phyloP scores from a whole-genome alignment of 2,797 vertebrate species.

The Catostomus latipinnis region DNA sequence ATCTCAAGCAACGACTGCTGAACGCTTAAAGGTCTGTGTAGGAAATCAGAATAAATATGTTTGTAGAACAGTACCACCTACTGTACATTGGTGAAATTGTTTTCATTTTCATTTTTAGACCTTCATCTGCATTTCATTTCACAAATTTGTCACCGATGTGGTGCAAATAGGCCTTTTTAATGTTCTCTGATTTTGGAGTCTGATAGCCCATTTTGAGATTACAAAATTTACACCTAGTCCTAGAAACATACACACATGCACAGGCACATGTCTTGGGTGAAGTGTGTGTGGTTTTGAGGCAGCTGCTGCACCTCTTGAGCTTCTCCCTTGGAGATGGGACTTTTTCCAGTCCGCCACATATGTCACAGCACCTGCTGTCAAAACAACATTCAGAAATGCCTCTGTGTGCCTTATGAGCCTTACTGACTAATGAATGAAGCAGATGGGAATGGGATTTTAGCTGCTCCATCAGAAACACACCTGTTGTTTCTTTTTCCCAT shows the following conservation, averaged over 20 bases:
- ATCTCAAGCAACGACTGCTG: no score
- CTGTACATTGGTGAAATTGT: no score
- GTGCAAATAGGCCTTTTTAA: no score
- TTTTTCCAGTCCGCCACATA: slow-evolving; percentile 28
- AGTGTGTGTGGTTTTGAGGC: neutral
- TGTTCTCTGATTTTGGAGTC: neutral
- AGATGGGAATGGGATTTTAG: slow-evolving; percentile 31
- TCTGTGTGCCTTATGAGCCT: slow-evolving; percentile 2
- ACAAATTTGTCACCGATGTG: no score
- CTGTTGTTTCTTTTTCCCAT: slow-evolving; percentile 18
- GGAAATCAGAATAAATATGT: no score
- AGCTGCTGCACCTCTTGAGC: slow-evolving; percentile 6
- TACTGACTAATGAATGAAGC: slow-evolving; percentile 38
- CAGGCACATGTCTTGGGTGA: neutral
- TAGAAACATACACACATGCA: neutral
- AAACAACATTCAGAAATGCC: slow-evolving; percentile 14
- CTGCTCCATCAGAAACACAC: slow-evolving; percentile 28
- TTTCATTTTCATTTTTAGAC: no score
- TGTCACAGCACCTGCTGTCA: slow-evolving; percentile 45
- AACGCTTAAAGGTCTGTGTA: no score
- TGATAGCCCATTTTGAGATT: neutral
- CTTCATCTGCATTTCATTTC: no score
- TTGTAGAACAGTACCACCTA: no score
- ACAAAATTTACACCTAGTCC: neutral
- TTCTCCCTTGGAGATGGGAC: slow-evolving; percentile 1